Conservation (phyloP, 2,888 invertebrate genomes). For the Scrobipalpa atriplicella region DNA sequence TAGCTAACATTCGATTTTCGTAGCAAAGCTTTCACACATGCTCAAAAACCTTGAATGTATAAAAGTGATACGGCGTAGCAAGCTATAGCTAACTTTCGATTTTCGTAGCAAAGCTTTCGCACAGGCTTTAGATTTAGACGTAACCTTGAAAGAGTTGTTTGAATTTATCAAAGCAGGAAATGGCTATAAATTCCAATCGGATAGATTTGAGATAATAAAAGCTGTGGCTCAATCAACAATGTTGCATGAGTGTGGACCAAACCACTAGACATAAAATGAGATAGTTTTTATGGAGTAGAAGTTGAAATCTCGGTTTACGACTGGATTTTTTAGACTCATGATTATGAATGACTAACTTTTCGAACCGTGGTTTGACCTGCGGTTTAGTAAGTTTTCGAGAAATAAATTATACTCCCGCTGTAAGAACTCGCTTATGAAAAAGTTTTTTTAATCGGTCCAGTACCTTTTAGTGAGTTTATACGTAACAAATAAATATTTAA, state of each 20-base stretch:
- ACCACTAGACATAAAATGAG: constrained; percentile 11
- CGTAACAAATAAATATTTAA: too few relatives aligned
- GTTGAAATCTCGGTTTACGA: neutral
- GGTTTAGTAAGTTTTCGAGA: too few relatives aligned
- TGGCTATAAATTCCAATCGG: neutral
- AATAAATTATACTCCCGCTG: too few relatives aligned
- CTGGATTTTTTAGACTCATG: neutral
- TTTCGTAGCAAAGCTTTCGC: too few relatives aligned
- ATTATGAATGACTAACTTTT: neutral
- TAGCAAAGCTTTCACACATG: too few relatives aligned
- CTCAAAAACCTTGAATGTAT: too few relatives aligned
- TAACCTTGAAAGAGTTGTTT: neutral
- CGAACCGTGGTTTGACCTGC: neutral
- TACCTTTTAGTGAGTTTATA: too few relatives aligned
- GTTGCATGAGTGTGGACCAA: neutral
- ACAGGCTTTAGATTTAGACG: too few relatives aligned
- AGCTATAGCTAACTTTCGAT: neutral
- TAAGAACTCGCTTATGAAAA: too few relatives aligned
- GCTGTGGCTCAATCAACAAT: neutral
- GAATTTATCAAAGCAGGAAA: constrained; percentile 10
- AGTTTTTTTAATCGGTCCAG: too few relatives aligned
- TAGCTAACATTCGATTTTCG: too few relatives aligned
- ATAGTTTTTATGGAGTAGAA: neutral
- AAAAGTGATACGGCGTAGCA: too few relatives aligned
- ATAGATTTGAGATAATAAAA: constrained; percentile 9